Conservation (phyloP, 2,797 vertebrate species). For the Acrocephalus scirpaceus region DNA sequence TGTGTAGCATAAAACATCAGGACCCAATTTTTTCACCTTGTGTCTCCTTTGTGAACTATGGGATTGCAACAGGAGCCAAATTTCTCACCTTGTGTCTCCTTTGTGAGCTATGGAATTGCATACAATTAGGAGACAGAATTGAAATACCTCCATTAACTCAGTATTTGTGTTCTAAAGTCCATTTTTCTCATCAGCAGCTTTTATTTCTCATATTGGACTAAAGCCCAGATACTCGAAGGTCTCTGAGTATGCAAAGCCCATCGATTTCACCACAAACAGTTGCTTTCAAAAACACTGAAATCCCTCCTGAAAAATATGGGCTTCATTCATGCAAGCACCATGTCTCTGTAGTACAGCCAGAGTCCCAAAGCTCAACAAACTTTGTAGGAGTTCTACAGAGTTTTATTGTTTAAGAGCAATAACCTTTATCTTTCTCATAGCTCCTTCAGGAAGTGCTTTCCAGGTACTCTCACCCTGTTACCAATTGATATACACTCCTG, state of each 20-base stretch:
- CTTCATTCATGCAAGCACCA: not conserved
- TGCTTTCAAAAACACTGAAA: constrained; percentile 10
- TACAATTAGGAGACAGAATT: not conserved
- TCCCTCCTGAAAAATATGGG: not conserved
- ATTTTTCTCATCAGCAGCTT: not conserved
- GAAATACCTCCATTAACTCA: not conserved
- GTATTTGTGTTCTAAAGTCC: not conserved
- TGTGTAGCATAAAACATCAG: not conserved
- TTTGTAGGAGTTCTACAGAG: not conserved
- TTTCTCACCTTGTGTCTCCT: not conserved
- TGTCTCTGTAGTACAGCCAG: not conserved
- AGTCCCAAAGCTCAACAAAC: not conserved
- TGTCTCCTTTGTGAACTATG: not conserved
- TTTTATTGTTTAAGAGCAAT: not conserved
- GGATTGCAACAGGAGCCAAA: not conserved
- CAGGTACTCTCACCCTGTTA: not conserved
- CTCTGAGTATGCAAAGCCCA: not conserved
- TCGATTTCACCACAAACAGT: constrained; percentile 15
- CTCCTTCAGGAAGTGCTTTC: not conserved
- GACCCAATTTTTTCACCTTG: not conserved
- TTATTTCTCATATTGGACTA: constrained; percentile 2
- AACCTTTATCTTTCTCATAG: not conserved
- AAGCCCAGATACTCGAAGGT: not conserved
- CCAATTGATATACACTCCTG: not conserved
- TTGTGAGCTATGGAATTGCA: not conserved